Evolutionary conservation across 1,140 invertebrate genomes (phyloP).

Genomic region (Drosophila pseudoananassae): DNA sequence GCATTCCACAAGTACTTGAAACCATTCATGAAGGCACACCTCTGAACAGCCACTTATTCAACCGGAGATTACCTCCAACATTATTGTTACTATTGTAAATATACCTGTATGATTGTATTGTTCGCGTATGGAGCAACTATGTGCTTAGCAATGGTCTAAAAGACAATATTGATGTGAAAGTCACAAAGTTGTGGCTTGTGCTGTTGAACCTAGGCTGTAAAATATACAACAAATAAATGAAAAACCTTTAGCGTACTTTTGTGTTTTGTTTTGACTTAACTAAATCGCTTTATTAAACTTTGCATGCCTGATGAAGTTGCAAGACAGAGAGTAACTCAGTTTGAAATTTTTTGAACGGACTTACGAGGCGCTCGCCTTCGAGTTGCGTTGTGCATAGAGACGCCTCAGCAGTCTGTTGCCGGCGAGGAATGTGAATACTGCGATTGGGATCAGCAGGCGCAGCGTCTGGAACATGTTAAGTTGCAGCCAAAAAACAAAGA

Average conservation of each 20-base stretch:
- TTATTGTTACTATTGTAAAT: conserved; percentile 32
- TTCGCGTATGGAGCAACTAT: conserved; percentile 26
- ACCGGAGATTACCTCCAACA: background rate
- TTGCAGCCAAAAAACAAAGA: conserved; percentile 95
- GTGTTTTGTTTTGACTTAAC: conserved; percentile 59
- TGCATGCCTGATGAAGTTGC: conserved; percentile 43
- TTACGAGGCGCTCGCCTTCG: conserved; percentile 55
- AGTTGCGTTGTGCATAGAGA: conserved; percentile 68
- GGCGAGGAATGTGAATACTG: conserved; percentile 94
- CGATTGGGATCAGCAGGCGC: conserved; percentile 93
- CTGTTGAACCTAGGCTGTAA: conserved; percentile 36
- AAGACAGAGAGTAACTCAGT: conserved; percentile 37
- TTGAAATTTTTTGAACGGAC: conserved; percentile 33
- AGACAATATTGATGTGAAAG: conserved; percentile 13
- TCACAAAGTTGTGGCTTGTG: conserved; percentile 1
- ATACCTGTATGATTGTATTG: conserved; percentile 26
- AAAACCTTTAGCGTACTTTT: conserved; percentile 5
- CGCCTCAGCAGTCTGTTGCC: conserved; percentile 94
- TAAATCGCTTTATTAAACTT: conserved; percentile 77
- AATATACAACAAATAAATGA: conserved; percentile 27
- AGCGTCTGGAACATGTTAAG: conserved; percentile 98
- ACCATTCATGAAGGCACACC: conserved; percentile 90
- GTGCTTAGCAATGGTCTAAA: conserved; percentile 37
- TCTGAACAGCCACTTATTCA: conserved; percentile 45
- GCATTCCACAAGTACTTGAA: conserved; percentile 91